These are phyloP conservation scores for Chrysolina americana DNA, from an alignment of 2,888 invertebrate species.

Conservation along the genomic window DNA sequence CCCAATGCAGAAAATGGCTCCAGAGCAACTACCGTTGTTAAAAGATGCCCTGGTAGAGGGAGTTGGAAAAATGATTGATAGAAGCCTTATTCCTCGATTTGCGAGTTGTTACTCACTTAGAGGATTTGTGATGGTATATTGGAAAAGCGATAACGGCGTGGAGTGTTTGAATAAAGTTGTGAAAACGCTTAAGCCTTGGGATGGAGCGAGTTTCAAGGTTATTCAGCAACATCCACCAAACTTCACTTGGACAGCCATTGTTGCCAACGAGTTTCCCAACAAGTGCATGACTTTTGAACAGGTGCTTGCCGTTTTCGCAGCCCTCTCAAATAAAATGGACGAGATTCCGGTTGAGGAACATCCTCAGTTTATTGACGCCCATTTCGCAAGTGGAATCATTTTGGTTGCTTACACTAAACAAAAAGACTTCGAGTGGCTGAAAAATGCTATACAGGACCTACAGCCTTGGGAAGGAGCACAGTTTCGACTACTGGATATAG, in stretches of 20 bases:
- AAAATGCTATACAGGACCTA: neutral
- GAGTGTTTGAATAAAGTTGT: neutral
- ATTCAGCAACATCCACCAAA: neutral
- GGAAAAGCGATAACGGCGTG: neutral
- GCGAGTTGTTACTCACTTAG: neutral
- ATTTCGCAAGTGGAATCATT: neutral
- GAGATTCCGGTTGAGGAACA: neutral
- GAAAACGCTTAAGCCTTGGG: neutral
- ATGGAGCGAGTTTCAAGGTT: constrained; percentile 6
- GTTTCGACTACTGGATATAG: neutral
- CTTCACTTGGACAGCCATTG: constrained; percentile 8
- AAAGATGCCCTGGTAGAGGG: neutral
- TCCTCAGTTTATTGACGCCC: neutral
- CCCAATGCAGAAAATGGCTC: neutral
- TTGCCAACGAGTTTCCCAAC: neutral
- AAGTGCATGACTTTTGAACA: neutral
- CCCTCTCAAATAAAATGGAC: constrained; percentile 8
- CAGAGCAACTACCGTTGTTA: neutral
- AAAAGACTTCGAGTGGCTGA: constrained; percentile 13
- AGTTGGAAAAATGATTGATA: neutral
- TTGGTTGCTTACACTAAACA: constrained; percentile 6
- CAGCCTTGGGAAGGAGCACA: constrained; percentile 10
- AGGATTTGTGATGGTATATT: neutral
- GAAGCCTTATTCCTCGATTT: neutral
- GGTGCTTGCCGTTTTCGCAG: neutral